Conservation (phyloP, 2,888 invertebrate genomes). For the Drosophila anomalata region DNA sequence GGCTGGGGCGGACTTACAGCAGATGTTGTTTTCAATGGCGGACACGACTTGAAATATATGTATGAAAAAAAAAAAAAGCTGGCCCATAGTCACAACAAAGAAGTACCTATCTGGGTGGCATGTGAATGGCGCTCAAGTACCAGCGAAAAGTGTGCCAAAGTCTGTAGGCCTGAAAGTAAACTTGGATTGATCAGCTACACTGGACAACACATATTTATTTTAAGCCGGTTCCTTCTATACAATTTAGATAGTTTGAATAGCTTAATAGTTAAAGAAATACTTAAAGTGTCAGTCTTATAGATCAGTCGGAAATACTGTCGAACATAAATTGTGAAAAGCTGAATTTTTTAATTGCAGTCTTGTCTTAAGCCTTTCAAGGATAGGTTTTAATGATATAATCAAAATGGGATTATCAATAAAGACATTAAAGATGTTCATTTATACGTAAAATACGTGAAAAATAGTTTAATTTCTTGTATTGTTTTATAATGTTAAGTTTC, state of each 20-base stretch:
- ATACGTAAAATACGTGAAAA: too few species aligned
- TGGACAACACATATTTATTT: background rate
- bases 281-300: too few species aligned
- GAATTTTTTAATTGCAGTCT: too few species aligned
- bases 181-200: conserved; percentile 20
- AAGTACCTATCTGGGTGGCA: conserved; percentile 62
- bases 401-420: too few species aligned
- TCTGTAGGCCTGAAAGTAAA: conserved; percentile 56
- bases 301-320: too few species aligned
- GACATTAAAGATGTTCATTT: too few species aligned
- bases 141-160: conserved; percentile 70
- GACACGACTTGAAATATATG: conserved; percentile 49
- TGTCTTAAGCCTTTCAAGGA: too few species aligned
- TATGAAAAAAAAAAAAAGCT: conserved; percentile 3
- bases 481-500: too few species aligned
- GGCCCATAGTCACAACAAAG: conserved; percentile 16
- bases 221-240: background rate
- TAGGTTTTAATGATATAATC: too few species aligned
- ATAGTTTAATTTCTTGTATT: too few species aligned
- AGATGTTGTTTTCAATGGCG: conserved; percentile 61
- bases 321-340: too few species aligned
- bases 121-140: conserved; percentile 51
- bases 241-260: background rate
- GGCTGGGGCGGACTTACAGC: conserved; percentile 43
- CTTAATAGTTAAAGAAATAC: background rate